These are phyloP conservation scores for Microctenopoma steveboyesi DNA, from an alignment of 2,797 vertebrate genomes.

Conservation along the genomic window DNA sequence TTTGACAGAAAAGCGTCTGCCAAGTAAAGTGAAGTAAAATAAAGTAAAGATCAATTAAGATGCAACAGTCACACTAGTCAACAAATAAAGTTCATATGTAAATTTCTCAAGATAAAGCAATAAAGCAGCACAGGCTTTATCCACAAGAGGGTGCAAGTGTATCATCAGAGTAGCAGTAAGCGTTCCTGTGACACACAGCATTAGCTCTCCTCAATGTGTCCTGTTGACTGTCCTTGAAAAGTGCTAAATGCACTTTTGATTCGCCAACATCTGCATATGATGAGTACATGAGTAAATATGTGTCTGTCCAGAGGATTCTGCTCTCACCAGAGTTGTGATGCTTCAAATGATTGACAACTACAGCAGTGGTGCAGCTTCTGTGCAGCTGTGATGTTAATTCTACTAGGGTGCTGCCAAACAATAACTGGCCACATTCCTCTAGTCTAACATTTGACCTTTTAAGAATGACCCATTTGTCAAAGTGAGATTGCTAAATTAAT, in stretches of 20 bases:
- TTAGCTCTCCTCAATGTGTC: not conserved
- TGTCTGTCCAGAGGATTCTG: not conserved
- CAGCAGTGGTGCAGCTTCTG: too few relatives aligned
- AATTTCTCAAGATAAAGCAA: not conserved
- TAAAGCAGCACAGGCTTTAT: not conserved
- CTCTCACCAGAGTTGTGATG: too few relatives aligned
- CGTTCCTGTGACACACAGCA: not conserved
- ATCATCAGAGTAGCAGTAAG: not conserved
- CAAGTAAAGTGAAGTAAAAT: too few relatives aligned
- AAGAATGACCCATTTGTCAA: too few relatives aligned
- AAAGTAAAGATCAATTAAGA: not conserved
- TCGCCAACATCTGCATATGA: not conserved
- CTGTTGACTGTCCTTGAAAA: not conserved
- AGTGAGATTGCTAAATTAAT: too few relatives aligned
- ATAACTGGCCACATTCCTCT: too few relatives aligned
- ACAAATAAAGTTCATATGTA: not conserved
- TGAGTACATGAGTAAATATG: not conserved
- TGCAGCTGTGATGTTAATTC: too few relatives aligned
- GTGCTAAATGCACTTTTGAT: not conserved
- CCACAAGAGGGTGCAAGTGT: slow-evolving; percentile 41
- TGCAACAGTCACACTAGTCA: not conserved
- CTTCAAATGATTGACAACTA: too few relatives aligned
- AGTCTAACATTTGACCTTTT: too few relatives aligned
- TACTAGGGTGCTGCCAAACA: too few relatives aligned
- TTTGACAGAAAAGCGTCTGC: too few relatives aligned